phyloP scores from a whole-genome alignment of 2,888 invertebrate species.

The Clunio marinus region DNA sequence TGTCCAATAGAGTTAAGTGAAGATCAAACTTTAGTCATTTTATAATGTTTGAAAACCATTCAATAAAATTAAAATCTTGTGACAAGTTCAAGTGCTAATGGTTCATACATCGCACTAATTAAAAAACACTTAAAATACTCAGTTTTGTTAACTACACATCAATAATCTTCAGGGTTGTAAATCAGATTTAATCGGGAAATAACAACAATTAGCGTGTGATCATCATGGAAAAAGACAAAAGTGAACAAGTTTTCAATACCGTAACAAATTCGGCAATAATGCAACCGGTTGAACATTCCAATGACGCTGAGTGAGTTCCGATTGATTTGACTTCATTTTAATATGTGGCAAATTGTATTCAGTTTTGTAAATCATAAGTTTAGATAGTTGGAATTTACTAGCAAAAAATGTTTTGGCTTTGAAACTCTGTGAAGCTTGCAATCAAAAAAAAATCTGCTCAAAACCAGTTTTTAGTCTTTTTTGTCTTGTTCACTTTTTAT shows the following conservation, averaged over 20 bases:
- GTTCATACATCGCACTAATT: no score
- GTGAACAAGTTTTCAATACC: background rate
- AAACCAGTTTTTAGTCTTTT: no score
- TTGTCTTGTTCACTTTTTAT: background rate
- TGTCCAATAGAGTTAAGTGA: no score
- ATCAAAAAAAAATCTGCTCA: no score
- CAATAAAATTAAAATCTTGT: no score
- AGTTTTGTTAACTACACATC: no score
- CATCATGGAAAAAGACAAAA: background rate
- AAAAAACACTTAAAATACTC: no score
- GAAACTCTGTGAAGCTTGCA: background rate
- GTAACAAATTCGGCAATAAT: conserved; percentile 26
- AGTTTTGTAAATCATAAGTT: background rate
- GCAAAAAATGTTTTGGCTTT: background rate
- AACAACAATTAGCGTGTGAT: background rate
- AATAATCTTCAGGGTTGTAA: background rate
- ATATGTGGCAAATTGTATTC: background rate
- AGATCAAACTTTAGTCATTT: no score
- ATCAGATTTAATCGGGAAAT: background rate
- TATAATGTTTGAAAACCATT: no score
- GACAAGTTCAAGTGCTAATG: no score
- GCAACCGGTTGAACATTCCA: conserved; percentile 29
- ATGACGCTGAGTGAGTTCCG: conserved; percentile 14
- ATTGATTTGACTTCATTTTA: background rate
- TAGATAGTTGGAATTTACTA: no score